Evolutionary conservation across 1,140 invertebrate species (phyloP), one percentile per base, ranked within the genome.

Genomic region (Papilio glaucus): DNA sequence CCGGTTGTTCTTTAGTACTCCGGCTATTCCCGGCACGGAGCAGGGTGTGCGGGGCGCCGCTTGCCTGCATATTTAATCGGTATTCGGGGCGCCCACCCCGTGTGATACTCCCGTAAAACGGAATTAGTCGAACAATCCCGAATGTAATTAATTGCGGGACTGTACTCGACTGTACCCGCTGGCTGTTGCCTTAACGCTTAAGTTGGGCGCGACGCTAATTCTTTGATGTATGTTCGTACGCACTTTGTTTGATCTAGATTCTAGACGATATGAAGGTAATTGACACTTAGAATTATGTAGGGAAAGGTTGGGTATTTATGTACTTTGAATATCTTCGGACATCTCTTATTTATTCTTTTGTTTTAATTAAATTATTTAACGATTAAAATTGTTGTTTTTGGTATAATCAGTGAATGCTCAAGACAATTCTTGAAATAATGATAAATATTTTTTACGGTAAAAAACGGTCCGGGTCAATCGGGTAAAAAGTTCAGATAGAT

Each of bases 31-130:
- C 76, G 73, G 75, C 75, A 70, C 68, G 42, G 78, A n/a, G 29
- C 29, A 33, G 29, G 29, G 29, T 3, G 29, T 3, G 29, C 29
- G 29, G 29, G 29, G 29, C 29, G 74, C 74, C 76, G 71, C 78
- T 78, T 74, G 74, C 61, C 63, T 85, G 81, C 80, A 80, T 85
- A 83, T 85, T 83, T 83, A 83, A 79, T 71, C 75, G 18, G 62
- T 72, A 73, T 72, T 63, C 49, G 29, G 65, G 41, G 10, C 62
- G 62, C 5, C 62, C 29, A 8, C 7, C 62, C 33, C 18, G 53
- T 39, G 45, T 26, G 61, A 53, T 42, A 45, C 71, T 70, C 15
- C 38, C 10, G 67, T 68, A 41, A 73, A 77, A 72, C 72, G 45
- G 69, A 75, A 81, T 81, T 76, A 73, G 72, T 72, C 45, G 71